These are phyloP conservation scores for Nemoura dubitans DNA, from an alignment of 2,888 invertebrate genomes.

Conservation along the genomic window DNA sequence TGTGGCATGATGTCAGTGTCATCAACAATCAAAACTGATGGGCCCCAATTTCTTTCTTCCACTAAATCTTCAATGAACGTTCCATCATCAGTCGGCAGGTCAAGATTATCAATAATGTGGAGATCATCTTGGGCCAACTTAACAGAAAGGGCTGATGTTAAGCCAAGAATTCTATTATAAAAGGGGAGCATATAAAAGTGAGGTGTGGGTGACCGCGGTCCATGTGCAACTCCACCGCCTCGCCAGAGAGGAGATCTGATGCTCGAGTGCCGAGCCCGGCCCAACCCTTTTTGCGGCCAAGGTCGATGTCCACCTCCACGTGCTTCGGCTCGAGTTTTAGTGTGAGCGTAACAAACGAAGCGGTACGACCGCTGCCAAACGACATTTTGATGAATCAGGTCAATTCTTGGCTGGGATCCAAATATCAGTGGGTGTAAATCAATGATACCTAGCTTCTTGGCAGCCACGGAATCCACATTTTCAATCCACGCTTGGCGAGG, in stretches of 20 bases:
- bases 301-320: constrained; percentile 92
- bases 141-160: constrained; percentile 84
- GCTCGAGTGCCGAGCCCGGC: constrained; percentile 91
- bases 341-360: constrained; percentile 81
- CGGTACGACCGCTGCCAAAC: constrained; percentile 86
- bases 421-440: constrained; percentile 91
- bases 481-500: constrained; percentile 88
- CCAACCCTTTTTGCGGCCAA: constrained; percentile 96
- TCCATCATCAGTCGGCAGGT: constrained; percentile 84
- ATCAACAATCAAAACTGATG: constrained; percentile 93
- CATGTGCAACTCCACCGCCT: constrained; percentile 87
- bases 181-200: constrained; percentile 95
- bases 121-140: constrained; percentile 97
- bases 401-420: constrained; percentile 83
- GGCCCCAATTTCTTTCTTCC: constrained; percentile 91
- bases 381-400: constrained; percentile 86
- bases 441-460: constrained; percentile 82
- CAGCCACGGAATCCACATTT: constrained; percentile 78
- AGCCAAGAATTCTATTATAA: constrained; percentile 77
- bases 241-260: constrained; percentile 88
- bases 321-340: constrained; percentile 84
- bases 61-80: constrained; percentile 82
- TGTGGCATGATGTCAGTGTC: constrained; percentile 87
- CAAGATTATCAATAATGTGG: constrained; percentile 86
- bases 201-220: constrained; percentile 89